phyloP scores from a whole-genome alignment of 2,888 invertebrate species.

The Drosophila macrospina region DNA sequence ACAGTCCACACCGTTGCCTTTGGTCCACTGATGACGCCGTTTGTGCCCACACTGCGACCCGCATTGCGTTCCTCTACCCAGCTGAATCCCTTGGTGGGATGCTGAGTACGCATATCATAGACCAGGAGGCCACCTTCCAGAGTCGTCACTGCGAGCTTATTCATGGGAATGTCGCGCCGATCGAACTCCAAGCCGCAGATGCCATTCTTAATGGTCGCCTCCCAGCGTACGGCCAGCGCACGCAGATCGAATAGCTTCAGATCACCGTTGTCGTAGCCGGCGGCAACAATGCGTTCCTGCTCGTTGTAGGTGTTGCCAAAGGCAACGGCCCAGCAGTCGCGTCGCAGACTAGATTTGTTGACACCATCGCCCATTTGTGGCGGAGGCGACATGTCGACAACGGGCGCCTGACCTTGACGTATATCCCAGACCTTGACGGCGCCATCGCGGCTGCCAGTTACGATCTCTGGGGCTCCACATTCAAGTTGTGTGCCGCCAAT shows the following conservation, averaged over 20 bases:
- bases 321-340: slow-evolving; percentile 97
- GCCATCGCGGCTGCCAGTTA: slow-evolving; percentile 97
- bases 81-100: slow-evolving; percentile 94
- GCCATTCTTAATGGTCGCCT: slow-evolving; percentile 96
- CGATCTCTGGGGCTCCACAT: slow-evolving; percentile 97
- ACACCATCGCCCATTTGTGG: slow-evolving; percentile 87
- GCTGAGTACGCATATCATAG: slow-evolving; percentile 95
- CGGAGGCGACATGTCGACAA: slow-evolving; percentile 90
- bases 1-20: slow-evolving; percentile 95
- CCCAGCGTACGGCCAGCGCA: slow-evolving; percentile 94
- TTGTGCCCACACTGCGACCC: slow-evolving; percentile 84
- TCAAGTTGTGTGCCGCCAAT: slow-evolving; percentile 93
- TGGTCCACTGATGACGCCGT: slow-evolving; percentile 87
- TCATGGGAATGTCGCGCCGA: slow-evolving; percentile 96
- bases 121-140: slow-evolving; percentile 95
- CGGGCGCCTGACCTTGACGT: slow-evolving; percentile 94
- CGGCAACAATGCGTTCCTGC: slow-evolving; percentile 93
- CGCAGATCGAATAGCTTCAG: slow-evolving; percentile 96
- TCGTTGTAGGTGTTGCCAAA: slow-evolving; percentile 96
- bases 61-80: slow-evolving; percentile 86
- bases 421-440: slow-evolving; percentile 98
- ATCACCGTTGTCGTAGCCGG: slow-evolving; percentile 98
- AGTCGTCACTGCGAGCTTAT: slow-evolving; percentile 96
- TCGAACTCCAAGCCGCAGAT: slow-evolving; percentile 96
- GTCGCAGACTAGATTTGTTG: slow-evolving; percentile 81